Base-by-base conservation (phyloP, 2,113 vertebrate genomes). In the Halcyon senegalensis region DNA sequence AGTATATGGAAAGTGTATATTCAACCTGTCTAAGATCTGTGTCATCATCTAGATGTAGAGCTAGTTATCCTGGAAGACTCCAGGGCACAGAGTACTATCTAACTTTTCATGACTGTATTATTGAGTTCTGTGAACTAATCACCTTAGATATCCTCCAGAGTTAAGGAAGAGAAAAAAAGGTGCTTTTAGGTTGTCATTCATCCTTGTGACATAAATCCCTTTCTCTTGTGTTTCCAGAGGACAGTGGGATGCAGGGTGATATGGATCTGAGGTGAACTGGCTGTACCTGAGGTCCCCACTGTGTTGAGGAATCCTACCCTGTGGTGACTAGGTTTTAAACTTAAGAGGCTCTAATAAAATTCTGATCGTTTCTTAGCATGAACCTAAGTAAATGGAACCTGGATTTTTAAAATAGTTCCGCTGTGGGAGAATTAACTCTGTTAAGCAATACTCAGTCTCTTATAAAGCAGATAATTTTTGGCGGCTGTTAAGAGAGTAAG, bases 281-380 rank as follows among this genome's bases (percentile, higher is more conserved):
- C 5, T 30, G 0, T 28, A 17, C 5, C 7, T 75, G 15, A 25
- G 5, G 3, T 64, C 35, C 30, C 7, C 6, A 14, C 1, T 39
- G 7, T 37, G 7, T 9, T 1, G 2, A 44, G 41, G 14, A 88
- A 48, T 58, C 14, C 6, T 5, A 50, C 28, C 4, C 28, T 84
- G 13, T 5, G 30, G 7, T 25, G 24, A 21, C 59, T 58, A 6
- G 5, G 2, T 28, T 89, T 75, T 51, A 86, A 69, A 63, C 16
- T 37, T 35, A 46, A 35, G 39, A 84, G 3, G 4, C 5, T 80
- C 5, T 16, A 41, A 14, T n/a, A 37, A 58, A 84, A 63, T 39
- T 86, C 39, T 66, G 11, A 13, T 3, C 11, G 7, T 25, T 91
- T 84, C 31, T 69, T 31, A 83, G 41, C 9, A 66, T 16, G 8